These are phyloP conservation scores for Menura novaehollandiae DNA, from an alignment of 2,113 vertebrate species.

Conservation along the genomic window DNA sequence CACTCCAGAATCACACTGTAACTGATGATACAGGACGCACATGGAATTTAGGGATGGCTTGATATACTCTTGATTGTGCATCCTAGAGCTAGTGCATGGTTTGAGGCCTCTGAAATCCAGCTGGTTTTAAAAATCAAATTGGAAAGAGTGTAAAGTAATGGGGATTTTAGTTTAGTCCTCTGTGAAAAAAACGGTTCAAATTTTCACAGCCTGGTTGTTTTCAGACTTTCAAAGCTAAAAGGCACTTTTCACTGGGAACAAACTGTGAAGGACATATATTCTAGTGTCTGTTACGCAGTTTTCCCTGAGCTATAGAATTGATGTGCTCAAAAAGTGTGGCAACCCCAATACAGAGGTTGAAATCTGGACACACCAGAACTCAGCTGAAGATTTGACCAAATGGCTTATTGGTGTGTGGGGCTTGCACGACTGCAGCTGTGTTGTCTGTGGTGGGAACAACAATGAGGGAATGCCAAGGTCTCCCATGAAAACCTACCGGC, in stretches of 20 bases:
- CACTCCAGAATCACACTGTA: not conserved
- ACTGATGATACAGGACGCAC: fast-evolving
- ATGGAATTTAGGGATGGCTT: not conserved
- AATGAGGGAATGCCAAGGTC: not conserved
- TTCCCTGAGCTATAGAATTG: not conserved
- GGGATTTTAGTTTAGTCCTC: not conserved
- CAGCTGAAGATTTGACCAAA: not conserved
- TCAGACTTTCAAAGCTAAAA: not conserved
- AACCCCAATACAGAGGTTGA: not conserved
- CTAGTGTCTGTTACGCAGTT: not conserved
- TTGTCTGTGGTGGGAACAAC: fast-evolving
- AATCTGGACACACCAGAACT: not conserved
- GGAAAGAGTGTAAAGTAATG: not conserved
- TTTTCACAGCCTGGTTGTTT: constrained; percentile 8
- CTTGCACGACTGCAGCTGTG: not conserved
- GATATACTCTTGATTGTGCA: not conserved
- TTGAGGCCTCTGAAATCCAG: not conserved
- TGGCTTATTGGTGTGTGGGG: not conserved
- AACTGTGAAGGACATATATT: not conserved
- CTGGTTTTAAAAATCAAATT: not conserved
- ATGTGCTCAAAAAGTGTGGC: not conserved
- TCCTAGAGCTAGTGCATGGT: not conserved
- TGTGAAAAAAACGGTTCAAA: not conserved
- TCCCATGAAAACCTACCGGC: not conserved
- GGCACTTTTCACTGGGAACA: not conserved